Evolutionary conservation across 1,140 invertebrate genomes (phyloP), one percentile per base, ranked within the genome.

Genomic region (Dendroctonus ponderosae): DNA sequence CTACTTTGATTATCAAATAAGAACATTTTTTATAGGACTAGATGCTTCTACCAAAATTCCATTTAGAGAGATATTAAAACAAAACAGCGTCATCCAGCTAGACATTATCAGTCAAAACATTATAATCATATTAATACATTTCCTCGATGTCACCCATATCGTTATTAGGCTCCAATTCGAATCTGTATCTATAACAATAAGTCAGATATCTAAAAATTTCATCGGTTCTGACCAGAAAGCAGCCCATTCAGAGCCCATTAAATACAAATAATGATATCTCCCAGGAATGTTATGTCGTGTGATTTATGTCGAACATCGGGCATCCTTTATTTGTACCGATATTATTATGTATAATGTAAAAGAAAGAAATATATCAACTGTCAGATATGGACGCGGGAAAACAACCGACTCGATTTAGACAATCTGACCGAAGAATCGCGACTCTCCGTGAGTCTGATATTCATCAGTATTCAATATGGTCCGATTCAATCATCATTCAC

Each of bases 281-380:
- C 42, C 15, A 38, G 44, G 69, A 62, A 65, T 62, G 69, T 65
- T 66, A 70, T 72, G 69, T 68, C 66, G 42, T 58, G 62, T 70
- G 71, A 69, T 71, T 63, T 52, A 68, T 70, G 63, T 64, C 42
- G 50, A 53, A 70, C 70, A 72, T 64, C 60, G 51, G 44, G 52
- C 59, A 50, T 67, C 50, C 56, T 62, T 62, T 70, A 62, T 67
- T 67, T 58, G 65, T 61, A 37, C 46, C 68, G 54, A 62, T 67
- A 71, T 70, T 67, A 70, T 68, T 72, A 69, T 71, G 66, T 69
- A 71, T 69, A 68, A 69, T 68, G 58, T 61, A 37, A 42, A 58
- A 62, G 67, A 71, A 71, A 69, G 63, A 70, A 64, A 71, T 71
- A 61, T 68, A 71, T 71, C 69, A 71, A 59, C 69, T 71, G 69